These are phyloP conservation scores for Styela plicata DNA, from an alignment of 23 tunicate species.

Conservation along the genomic window DNA sequence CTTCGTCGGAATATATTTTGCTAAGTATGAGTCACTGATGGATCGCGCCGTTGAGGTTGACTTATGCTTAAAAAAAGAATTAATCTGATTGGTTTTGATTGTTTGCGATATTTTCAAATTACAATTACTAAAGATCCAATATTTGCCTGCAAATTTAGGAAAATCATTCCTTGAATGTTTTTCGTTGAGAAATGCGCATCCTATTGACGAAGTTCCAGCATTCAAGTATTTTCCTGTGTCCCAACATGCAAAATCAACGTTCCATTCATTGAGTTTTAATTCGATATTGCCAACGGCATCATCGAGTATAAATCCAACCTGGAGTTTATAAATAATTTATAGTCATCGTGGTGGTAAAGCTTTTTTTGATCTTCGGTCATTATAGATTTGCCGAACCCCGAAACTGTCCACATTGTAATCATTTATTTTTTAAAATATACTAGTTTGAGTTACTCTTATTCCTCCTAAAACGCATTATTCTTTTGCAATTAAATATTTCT, in stretches of 20 bases:
- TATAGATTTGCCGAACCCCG: not conserved
- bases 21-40: too few species aligned
- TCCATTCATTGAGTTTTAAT: constrained; percentile 8
- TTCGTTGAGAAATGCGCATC: constrained; percentile 15
- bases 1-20: too few species aligned
- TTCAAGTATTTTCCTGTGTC: constrained; percentile 8
- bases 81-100: too few species aligned
- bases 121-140: too few species aligned
- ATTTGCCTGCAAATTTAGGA: not conserved
- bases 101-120: too few species aligned
- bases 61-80: too few species aligned
- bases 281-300: constrained; percentile 18
- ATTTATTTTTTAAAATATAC: too few species aligned
- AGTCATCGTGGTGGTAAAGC: too few species aligned
- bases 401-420: not conserved
- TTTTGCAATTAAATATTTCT: too few species aligned
- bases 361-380: not conserved
- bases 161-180: not conserved
- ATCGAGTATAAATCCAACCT: constrained; percentile 26
- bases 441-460: too few species aligned
- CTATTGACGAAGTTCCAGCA: not conserved
- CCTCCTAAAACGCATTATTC: too few species aligned
- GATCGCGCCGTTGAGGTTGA: too few species aligned
- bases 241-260: constrained; percentile 21
- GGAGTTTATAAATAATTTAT: not conserved